Conservation (phyloP, 1,140 invertebrate genomes). For the Yoshiicerus persimilis region DNA sequence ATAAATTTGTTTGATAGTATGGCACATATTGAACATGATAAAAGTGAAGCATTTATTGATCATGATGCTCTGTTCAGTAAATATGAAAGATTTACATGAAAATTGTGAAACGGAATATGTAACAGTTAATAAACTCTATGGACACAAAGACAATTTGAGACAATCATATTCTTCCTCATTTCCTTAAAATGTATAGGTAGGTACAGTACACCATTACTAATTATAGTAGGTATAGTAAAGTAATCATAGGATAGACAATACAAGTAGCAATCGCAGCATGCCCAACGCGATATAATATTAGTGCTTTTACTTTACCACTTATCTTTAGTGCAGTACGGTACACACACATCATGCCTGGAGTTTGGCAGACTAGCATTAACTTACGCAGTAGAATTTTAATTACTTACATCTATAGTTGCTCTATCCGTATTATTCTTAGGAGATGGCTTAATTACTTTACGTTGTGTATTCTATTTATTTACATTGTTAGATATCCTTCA, state of each 20-base stretch:
- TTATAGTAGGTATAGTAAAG: background rate
- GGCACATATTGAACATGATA: background rate
- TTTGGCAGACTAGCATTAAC: background rate
- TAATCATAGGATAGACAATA: background rate
- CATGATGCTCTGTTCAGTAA: conserved; percentile 2
- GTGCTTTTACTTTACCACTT: too few relatives aligned
- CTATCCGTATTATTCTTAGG: background rate
- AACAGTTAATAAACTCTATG: conserved; percentile 5
- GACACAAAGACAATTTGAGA: background rate
- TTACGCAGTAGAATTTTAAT: background rate
- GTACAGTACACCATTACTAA: too few relatives aligned
- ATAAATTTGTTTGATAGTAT: background rate
- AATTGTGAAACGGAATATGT: background rate
- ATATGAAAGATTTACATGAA: conserved; percentile 11
- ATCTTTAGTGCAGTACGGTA: background rate
- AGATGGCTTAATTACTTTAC: background rate
- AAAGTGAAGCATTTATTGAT: conserved; percentile 21
- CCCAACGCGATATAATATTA: background rate
- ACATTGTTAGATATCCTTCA: background rate
- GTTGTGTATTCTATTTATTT: background rate
- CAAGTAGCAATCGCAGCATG: background rate
- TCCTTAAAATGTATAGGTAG: background rate
- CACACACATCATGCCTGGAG: background rate
- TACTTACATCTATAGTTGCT: background rate
- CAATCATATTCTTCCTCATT: background rate